Evolutionary conservation across 1,140 invertebrate species (phyloP).

Genomic region (Drosophila trapezifrons): DNA sequence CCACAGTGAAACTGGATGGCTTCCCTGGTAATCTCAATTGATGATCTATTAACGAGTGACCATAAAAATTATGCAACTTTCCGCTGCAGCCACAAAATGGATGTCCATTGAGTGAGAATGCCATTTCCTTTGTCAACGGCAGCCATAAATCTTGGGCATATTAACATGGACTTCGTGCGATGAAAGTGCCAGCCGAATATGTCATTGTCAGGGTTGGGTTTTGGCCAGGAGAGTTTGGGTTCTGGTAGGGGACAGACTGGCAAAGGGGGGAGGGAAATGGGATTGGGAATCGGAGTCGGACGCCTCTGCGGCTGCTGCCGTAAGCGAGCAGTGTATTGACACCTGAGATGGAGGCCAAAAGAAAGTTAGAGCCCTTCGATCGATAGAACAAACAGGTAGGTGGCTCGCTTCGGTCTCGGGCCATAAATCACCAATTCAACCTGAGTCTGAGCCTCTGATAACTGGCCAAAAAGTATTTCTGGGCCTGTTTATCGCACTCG

Average conservation of each 20-base stretch:
- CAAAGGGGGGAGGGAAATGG: slow-evolving; percentile 14
- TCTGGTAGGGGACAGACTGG: neutral
- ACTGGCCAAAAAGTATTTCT: slow-evolving; percentile 64
- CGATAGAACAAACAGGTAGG: slow-evolving; percentile 43
- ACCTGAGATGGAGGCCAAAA: slow-evolving; percentile 60
- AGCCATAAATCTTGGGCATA: slow-evolving; percentile 77
- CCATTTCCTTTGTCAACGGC: slow-evolving; percentile 74
- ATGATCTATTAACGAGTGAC: slow-evolving; percentile 76
- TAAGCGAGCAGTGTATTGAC: slow-evolving; percentile 66
- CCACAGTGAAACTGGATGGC: slow-evolving; percentile 38
- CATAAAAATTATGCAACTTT: slow-evolving; percentile 79
- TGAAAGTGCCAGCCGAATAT: slow-evolving; percentile 81
- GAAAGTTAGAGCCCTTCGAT: slow-evolving; percentile 39
- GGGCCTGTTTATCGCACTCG: slow-evolving; percentile 50
- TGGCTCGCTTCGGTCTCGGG: slow-evolving; percentile 41
- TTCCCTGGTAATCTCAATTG: slow-evolving; percentile 69
- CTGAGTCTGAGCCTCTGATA: slow-evolving; percentile 64
- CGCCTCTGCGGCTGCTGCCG: slow-evolving; percentile 72
- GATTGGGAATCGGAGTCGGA: slow-evolving; percentile 17
- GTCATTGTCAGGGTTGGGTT: slow-evolving; percentile 72
- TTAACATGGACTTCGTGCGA: slow-evolving; percentile 81
- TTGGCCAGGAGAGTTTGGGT: slow-evolving; percentile 14
- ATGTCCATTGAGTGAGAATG: slow-evolving; percentile 63
- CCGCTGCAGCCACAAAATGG: slow-evolving; percentile 67
- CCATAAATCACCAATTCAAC: slow-evolving; percentile 67